Conservation (phyloP, 2,797 vertebrate genomes). For the Neosilurus hyrtlii region DNA sequence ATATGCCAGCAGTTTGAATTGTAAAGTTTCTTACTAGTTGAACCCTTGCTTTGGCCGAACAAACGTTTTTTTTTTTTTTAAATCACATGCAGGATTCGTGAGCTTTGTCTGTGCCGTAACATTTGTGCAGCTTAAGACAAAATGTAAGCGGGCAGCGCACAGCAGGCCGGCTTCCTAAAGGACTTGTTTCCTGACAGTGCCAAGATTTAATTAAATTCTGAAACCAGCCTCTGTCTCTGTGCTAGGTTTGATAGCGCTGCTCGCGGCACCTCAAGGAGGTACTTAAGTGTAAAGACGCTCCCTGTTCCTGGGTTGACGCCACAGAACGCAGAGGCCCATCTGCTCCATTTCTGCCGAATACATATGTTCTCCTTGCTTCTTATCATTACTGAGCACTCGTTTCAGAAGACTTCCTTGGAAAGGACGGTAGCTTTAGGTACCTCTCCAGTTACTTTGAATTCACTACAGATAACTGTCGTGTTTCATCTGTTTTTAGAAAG, state of each 20-base stretch:
- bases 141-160: not conserved
- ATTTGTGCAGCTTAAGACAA: not conserved
- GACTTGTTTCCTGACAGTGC: not conserved
- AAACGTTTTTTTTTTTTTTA: too few species aligned
- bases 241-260: slow-evolving; percentile 14
- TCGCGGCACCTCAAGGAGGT: slow-evolving; percentile 26
- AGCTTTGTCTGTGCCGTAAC: not conserved
- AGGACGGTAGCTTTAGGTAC: not conserved
- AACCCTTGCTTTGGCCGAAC: not conserved
- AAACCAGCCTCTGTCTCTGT: not conserved
- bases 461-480: not conserved
- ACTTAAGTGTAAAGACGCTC: slow-evolving; percentile 32
- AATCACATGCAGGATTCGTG: not conserved
- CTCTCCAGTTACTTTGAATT: not conserved
- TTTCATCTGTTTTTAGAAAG: not conserved
- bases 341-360: slow-evolving; percentile 21
- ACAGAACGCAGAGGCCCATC: slow-evolving; percentile 8
- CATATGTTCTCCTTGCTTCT: slow-evolving; percentile 26
- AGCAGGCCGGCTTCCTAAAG: not conserved
- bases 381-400: slow-evolving; percentile 24
- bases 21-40: not conserved
- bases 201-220: slow-evolving; percentile 24
- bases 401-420: not conserved
- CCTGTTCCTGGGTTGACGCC: slow-evolving; percentile 2
- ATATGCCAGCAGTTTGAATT: too few species aligned